Conservation (phyloP, 2,113 vertebrate genomes). For the Phyllopteryx taeniolatus region DNA sequence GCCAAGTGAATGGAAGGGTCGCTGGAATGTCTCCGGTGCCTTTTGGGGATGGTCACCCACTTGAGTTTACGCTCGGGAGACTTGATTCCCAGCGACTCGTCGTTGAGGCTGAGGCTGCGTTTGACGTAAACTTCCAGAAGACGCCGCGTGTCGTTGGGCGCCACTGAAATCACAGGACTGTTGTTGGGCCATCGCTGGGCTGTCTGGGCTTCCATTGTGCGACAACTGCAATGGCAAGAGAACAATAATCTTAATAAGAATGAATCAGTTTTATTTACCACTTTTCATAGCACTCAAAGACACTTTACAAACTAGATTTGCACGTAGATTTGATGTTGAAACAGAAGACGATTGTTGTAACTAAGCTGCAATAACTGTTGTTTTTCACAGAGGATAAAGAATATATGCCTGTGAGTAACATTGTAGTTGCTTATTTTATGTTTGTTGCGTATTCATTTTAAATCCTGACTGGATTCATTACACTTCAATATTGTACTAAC, state of each 20-base stretch:
- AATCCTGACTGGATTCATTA: too few relatives aligned
- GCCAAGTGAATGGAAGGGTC: slow-evolving; percentile 50
- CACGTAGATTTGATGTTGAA: too few relatives aligned
- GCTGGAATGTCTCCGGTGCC: slow-evolving; percentile 55
- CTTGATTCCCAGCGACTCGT: not conserved
- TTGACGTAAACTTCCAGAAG: slow-evolving; percentile 77
- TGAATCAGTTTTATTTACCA: too few relatives aligned
- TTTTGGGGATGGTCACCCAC: slow-evolving; percentile 51
- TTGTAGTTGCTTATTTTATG: too few relatives aligned
- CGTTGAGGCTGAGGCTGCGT: slow-evolving; percentile 73
- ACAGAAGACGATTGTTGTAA: too few relatives aligned
- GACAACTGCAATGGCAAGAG: not conserved
- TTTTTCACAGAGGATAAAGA: too few relatives aligned
- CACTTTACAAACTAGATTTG: too few relatives aligned
- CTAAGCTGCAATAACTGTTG: too few relatives aligned
- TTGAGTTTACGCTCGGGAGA: slow-evolving; percentile 5
- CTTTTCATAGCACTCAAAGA: too few relatives aligned
- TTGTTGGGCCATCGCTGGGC: slow-evolving; percentile 14
- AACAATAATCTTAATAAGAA: not conserved
- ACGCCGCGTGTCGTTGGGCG: slow-evolving; percentile 67
- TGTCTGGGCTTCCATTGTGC: slow-evolving; percentile 36
- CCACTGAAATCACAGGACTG: slow-evolving; percentile 65
- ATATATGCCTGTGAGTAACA: too few relatives aligned
- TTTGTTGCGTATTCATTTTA: too few relatives aligned
- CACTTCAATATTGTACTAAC: too few relatives aligned